Evolutionary conservation across 2,113 vertebrate species (phyloP), one percentile per base, ranked within the genome.

Genomic region (Lota lota): DNA sequence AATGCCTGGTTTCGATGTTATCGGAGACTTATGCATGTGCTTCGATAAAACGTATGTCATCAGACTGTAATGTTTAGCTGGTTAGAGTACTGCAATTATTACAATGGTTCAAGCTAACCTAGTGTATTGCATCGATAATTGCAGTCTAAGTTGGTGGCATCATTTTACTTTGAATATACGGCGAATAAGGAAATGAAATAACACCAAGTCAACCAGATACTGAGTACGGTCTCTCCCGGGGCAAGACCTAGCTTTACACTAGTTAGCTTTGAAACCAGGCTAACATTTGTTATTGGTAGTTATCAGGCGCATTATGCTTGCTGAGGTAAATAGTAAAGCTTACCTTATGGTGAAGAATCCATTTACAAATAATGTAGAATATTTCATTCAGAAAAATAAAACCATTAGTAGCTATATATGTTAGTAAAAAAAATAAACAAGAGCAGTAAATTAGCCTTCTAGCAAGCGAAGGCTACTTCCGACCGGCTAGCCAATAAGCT

Each of bases 401-500:
- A 47, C 7, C 4, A 59, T 66, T 1, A 40, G 17, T 14, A 47
- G 7, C 40, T 47, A 47, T 47, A 47, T 47, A 2, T 47, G 40
- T 47, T 10, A 47, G 40, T 47, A 47, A 47, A 47, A 47, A 47
- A 47, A 47, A 12, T 1, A 47, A 47, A 20, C 11, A 12, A 61
- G 69, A 17, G 22, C 11, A 1, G 19, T 6, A 63, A 63, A 61
- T 74, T 64, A 69, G 75, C 54, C 60, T 57, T 21, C 64, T 61
- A 33, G 18, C 28, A n/a, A 19, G 1, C 60, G 47, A 24, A 21
- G n/a, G 40, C 22, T 1, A 83, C 83, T 85, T 83, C 77, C 83
- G 80, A 66, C 40, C 12, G 68, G 63, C 57, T 56, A 59, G 20
- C 83, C 80, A 80, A 77, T 85, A 61, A 54, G 62, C 68, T 63